Base-by-base conservation (phyloP, 1,140 invertebrate genomes). In the Hylaeus anthracinus region DNA sequence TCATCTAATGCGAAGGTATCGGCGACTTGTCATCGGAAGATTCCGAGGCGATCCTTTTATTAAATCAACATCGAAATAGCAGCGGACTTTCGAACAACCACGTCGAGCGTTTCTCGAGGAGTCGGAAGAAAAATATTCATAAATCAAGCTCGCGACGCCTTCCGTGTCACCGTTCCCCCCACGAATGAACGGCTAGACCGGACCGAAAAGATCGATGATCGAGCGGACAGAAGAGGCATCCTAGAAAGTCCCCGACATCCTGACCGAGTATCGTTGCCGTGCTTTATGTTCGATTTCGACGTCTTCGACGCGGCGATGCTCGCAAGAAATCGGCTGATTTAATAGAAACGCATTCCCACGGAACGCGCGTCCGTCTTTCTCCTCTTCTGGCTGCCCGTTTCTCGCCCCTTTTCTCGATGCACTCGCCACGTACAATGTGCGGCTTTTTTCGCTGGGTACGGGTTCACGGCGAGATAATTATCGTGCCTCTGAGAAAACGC, bases 291-390 rank as follows among this genome's bases (percentile, higher is more conserved):
- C 63, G 63, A 56, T 79, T 78, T 74, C 76, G 75, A 83, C 72
- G 79, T 66, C 79, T 77, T 75, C 72, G 67, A 85, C 80, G 74
- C 73, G 72, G n/a, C 58, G 45, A 45, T 65, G 70, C 43, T 60
- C 70, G 56, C 80, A 88, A 89, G 80, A 89, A 88, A 79, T 77
- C 75, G 67, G 72, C 73, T 88, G 88, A 88, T 88, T 89, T 88
- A 89, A 89, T 88, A 77, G 82, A 88, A 88, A 89, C 81, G 82
- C 83, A 79, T 88, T 89, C 84, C 87, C 83, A 88, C 86, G 87
- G 83, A 51, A 75, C 72, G 69, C 70, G 53, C 37, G 48, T 69
- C 60, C 58, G 73, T 81, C 70, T 65, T 72, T 53, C 51, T 58
- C 37, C 61, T 5, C 43, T 72, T 43, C 15, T 43, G 51, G 15